Conservation (phyloP, 2,113 vertebrate species). For the Physeter macrocephalus region DNA sequence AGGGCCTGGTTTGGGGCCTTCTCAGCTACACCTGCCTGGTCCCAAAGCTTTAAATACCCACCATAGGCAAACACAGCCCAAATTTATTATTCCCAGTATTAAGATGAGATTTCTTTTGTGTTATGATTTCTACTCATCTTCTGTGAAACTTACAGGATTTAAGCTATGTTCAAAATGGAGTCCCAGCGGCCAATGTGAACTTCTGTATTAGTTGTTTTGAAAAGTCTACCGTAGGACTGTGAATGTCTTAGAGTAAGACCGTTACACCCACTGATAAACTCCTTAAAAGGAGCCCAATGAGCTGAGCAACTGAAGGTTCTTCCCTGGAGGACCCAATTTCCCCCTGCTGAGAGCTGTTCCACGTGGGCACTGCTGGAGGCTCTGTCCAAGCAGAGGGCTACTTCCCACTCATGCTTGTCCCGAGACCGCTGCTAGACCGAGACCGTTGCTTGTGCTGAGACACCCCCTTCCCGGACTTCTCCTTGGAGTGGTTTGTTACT, state of each 20-base stretch:
- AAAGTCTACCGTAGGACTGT: neutral
- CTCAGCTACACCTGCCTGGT: neutral
- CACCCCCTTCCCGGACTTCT: neutral
- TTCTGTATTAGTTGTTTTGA: neutral
- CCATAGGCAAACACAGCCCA: neutral
- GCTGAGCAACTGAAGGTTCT: neutral
- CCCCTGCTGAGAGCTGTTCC: neutral
- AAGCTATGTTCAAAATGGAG: neutral
- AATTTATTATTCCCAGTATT: neutral
- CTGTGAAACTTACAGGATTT: neutral
- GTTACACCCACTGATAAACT: neutral
- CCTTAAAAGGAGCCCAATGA: neutral
- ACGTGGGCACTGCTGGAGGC: neutral
- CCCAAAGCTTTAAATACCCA: neutral
- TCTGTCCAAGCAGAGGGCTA: neutral
- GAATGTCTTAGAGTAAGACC: neutral
- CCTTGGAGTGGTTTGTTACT: neutral
- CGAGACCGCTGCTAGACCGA: neutral
- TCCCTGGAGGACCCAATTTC: neutral
- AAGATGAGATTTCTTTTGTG: neutral
- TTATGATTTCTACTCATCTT: neutral
- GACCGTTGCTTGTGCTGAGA: neutral
- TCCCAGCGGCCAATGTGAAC: neutral
- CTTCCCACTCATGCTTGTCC: neutral
- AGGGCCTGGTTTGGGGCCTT: neutral